Percentiles rank a stretch among this genome's conserved stretches.
Conservation (phyloP, 1,140 invertebrate genomes). For the Conopomorpha cramerella region DNA sequence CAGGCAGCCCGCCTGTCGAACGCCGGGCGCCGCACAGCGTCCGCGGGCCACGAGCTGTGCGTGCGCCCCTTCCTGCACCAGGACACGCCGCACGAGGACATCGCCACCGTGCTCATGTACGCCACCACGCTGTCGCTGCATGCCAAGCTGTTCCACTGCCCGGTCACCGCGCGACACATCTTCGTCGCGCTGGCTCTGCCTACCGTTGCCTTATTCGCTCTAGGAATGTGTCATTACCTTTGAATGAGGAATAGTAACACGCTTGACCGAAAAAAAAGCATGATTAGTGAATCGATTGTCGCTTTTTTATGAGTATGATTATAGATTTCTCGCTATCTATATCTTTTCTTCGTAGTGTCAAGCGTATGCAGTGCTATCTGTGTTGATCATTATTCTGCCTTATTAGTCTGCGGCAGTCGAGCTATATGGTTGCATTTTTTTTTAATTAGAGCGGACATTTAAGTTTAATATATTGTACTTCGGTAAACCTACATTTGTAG, state of each 20-base stretch:
- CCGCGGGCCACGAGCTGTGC: slow-evolving; percentile 76
- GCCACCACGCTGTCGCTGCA: slow-evolving; percentile 74
- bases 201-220: slow-evolving; percentile 64
- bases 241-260: neutral
- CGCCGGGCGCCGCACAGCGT: slow-evolving; percentile 70
- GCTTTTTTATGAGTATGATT: too few relatives aligned
- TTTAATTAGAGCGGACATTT: too few relatives aligned
- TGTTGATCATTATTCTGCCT: too few relatives aligned
- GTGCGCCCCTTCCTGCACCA: slow-evolving; percentile 80
- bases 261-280: neutral
- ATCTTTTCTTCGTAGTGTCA: too few relatives aligned
- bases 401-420: too few relatives aligned
- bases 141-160: slow-evolving; percentile 72
- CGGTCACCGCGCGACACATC: slow-evolving; percentile 70
- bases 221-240: slow-evolving; percentile 69
- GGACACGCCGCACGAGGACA: slow-evolving; percentile 71
- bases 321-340: neutral
- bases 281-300: neutral
- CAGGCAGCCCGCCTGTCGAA: slow-evolving; percentile 79
- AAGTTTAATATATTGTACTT: too few relatives aligned
- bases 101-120: slow-evolving; percentile 77
- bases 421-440: too few relatives aligned
- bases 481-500: too few relatives aligned
- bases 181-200: slow-evolving; percentile 66
- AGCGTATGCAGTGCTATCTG: too few relatives aligned